A percentile compares a stretch with the other conserved stretches of the same genome.
Conservation (phyloP, 2,888 invertebrate species). For the Allophyes oxyacanthae region DNA sequence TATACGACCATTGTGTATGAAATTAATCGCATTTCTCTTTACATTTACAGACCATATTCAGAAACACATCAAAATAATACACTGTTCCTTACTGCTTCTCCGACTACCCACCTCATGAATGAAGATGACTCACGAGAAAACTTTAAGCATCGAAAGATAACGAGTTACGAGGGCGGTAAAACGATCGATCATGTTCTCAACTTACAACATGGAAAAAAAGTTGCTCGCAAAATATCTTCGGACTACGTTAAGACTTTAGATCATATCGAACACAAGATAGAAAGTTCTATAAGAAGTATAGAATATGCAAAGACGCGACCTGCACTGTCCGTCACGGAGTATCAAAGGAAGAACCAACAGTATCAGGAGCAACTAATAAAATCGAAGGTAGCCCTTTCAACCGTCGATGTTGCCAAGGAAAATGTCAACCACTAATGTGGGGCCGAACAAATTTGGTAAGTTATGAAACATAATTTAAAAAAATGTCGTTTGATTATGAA, state of each 20-base stretch:
- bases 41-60: slow-evolving; percentile 60
- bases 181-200: slow-evolving; percentile 68
- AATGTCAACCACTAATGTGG: too few species aligned
- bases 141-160: slow-evolving; percentile 57
- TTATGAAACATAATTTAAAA: too few species aligned
- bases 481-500: too few species aligned
- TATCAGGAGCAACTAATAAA: slow-evolving; percentile 51
- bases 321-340: slow-evolving; percentile 69
- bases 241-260: slow-evolving; percentile 79
- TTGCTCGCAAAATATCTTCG: slow-evolving; percentile 75
- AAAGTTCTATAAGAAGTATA: slow-evolving; percentile 70
- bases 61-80: slow-evolving; percentile 56
- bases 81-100: slow-evolving; percentile 65
- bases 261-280: slow-evolving; percentile 62
- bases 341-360: slow-evolving; percentile 70
- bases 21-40: background rate
- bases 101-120: slow-evolving; percentile 45
- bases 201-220: slow-evolving; percentile 72
- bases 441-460: too few species aligned
- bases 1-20: too few species aligned
- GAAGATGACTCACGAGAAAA: slow-evolving; percentile 58
- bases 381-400: background rate
- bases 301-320: slow-evolving; percentile 77
- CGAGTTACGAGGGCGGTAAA: slow-evolving; percentile 34
- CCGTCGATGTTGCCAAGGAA: too few species aligned